These are phyloP conservation scores for Coleophora deauratella DNA, from an alignment of 2,888 invertebrate genomes.

Conservation along the genomic window DNA sequence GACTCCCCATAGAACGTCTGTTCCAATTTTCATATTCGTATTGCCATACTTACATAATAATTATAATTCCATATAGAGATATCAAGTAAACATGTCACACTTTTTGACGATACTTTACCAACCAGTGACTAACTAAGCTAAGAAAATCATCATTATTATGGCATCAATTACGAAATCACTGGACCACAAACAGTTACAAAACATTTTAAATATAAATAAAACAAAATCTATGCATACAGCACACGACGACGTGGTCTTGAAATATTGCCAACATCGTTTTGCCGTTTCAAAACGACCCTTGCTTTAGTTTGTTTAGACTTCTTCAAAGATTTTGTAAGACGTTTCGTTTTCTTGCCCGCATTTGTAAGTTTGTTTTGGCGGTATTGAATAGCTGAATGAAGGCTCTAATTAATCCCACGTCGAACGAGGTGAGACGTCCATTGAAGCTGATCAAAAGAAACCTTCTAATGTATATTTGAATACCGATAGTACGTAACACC, in stretches of 20 bases:
- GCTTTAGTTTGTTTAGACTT: slow-evolving; percentile 10
- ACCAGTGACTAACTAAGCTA: background rate
- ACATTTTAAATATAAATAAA: slow-evolving; percentile 7
- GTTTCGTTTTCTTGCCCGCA: slow-evolving; percentile 17
- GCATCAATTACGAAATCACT: slow-evolving; percentile 14
- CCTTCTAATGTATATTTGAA: slow-evolving; percentile 67
- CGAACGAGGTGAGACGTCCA: slow-evolving; percentile 40
- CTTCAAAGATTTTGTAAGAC: slow-evolving; percentile 2
- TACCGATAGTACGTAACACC: slow-evolving; percentile 19
- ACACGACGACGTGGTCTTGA: slow-evolving; percentile 17
- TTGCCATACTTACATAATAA: too few relatives aligned
- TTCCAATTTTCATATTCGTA: too few relatives aligned
- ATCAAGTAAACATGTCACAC: too few relatives aligned
- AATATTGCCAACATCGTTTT: slow-evolving; percentile 13
- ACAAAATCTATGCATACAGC: slow-evolving; percentile 22
- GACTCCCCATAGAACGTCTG: too few relatives aligned
- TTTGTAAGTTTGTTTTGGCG: slow-evolving; percentile 28
- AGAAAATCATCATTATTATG: slow-evolving; percentile 4
- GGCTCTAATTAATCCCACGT: slow-evolving; percentile 56
- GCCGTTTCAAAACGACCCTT: slow-evolving; percentile 10
- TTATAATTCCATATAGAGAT: too few relatives aligned
- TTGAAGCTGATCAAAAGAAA: slow-evolving; percentile 61
- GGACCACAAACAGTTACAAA: slow-evolving; percentile 10
- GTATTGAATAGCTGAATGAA: slow-evolving; percentile 52
- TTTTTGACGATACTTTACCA: too few relatives aligned